phyloP scores from a whole-genome alignment of 2,797 vertebrate genomes.

The Pampus argenteus region DNA sequence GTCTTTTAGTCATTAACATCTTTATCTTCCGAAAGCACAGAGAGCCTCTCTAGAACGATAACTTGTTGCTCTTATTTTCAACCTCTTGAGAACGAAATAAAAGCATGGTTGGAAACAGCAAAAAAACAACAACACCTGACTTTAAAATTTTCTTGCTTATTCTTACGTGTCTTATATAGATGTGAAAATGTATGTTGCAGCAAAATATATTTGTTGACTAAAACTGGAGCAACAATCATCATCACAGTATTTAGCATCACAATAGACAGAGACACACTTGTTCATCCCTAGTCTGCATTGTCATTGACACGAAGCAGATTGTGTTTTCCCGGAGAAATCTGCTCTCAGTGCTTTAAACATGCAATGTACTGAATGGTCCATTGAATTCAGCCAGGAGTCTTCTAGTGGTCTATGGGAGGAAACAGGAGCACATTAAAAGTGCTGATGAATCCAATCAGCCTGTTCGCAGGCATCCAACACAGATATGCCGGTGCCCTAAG shows the following conservation, averaged over 20 bases:
- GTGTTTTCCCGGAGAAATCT: slow-evolving; percentile 49
- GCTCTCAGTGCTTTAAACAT: slow-evolving; percentile 50
- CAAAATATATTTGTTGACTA: neutral
- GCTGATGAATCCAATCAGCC: slow-evolving; percentile 83
- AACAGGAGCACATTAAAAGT: slow-evolving; percentile 76
- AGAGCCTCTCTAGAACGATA: slow-evolving; percentile 40
- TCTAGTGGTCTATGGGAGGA: slow-evolving; percentile 65
- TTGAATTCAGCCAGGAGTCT: slow-evolving; percentile 67
- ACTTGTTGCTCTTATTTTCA: slow-evolving; percentile 49
- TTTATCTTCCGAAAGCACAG: slow-evolving; percentile 59
- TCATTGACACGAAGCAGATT: slow-evolving; percentile 33
- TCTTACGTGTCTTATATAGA: neutral
- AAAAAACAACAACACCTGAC: slow-evolving; percentile 12
- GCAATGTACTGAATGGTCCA: slow-evolving; percentile 47
- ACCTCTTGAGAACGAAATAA: slow-evolving; percentile 44
- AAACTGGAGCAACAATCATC: neutral
- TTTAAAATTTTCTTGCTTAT: slow-evolving; percentile 23
- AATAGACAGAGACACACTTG: slow-evolving; percentile 14
- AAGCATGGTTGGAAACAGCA: slow-evolving; percentile 23
- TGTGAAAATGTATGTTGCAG: neutral
- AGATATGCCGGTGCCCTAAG: slow-evolving; percentile 77
- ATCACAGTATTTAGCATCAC: slow-evolving; percentile 15
- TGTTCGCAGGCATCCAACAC: slow-evolving; percentile 79
- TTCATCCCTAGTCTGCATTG: slow-evolving; percentile 26
- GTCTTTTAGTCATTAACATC: slow-evolving; percentile 58